Percentiles rank a stretch among this genome's conserved stretches.
These are phyloP conservation scores for Ctenoplectra terminalis DNA, from an alignment of 1,140 invertebrate genomes.

Conservation along the genomic window DNA sequence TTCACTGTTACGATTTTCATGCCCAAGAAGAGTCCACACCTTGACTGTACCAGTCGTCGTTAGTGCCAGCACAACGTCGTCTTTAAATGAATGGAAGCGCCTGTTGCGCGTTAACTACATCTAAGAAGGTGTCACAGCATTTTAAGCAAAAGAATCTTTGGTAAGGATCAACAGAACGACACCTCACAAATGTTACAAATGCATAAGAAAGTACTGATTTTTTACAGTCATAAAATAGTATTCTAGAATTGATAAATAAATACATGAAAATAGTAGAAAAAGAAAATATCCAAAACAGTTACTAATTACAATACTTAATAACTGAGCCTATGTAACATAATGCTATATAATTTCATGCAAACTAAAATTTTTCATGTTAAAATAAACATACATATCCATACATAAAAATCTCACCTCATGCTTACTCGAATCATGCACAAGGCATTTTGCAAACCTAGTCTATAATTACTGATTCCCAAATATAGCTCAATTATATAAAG, in stretches of 20 bases:
- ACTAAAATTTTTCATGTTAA: constrained; percentile 17
- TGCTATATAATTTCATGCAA: constrained; percentile 13
- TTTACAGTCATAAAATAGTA: constrained; percentile 13
- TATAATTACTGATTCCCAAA: background rate
- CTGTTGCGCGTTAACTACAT: constrained; percentile 68
- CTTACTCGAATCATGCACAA: constrained; percentile 12
- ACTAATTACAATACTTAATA: constrained; percentile 1
- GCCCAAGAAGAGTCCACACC: constrained; percentile 96
- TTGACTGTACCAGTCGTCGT: constrained; percentile 99
- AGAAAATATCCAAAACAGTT: constrained; percentile 31
- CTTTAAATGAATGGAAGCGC: constrained; percentile 83
- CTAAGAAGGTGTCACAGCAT: constrained; percentile 48
- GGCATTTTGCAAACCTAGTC: background rate
- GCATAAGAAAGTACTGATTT: background rate
- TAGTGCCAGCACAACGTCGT: constrained; percentile 97
- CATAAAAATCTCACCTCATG: background rate
- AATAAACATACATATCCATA: background rate
- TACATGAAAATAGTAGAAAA: constrained; percentile 12
- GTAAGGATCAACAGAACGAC: constrained; percentile 19
- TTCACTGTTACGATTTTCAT: constrained; percentile 93
- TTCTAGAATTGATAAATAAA: constrained; percentile 33
- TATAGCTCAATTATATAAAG: background rate
- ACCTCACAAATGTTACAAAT: constrained; percentile 2
- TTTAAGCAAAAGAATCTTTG: constrained; percentile 59
- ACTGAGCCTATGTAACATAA: background rate